These are phyloP conservation scores for Thera obeliscata DNA, from an alignment of 2,888 invertebrate genomes.

Conservation along the genomic window DNA sequence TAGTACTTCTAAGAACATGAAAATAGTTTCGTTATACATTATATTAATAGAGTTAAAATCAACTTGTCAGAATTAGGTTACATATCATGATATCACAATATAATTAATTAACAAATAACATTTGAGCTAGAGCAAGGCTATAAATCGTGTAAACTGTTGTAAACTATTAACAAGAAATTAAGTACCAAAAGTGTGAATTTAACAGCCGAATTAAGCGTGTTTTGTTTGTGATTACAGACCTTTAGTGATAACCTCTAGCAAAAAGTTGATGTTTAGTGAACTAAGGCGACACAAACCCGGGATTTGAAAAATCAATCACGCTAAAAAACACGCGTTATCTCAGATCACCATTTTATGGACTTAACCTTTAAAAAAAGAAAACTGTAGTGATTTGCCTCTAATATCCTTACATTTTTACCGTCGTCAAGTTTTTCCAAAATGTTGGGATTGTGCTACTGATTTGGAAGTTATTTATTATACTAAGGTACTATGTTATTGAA, in stretches of 20 bases:
- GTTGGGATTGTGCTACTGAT: too few species aligned
- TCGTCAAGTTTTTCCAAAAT: too few species aligned
- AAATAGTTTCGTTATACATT: neutral
- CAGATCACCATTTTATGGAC: neutral
- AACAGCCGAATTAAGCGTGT: neutral
- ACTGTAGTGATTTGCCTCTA: too few species aligned
- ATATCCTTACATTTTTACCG: too few species aligned
- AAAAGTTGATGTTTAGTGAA: constrained; percentile 9
- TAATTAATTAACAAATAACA: neutral
- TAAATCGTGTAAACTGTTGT: constrained; percentile 8
- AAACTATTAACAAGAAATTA: neutral
- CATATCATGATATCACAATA: neutral
- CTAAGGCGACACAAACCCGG: constrained; percentile 3
- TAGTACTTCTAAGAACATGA: too few species aligned
- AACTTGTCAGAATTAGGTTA: neutral
- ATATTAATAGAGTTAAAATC: neutral
- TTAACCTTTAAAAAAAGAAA: too few species aligned
- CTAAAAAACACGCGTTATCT: neutral
- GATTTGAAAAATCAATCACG: neutral
- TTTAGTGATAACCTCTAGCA: constrained; percentile 24
- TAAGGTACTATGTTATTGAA: too few species aligned
- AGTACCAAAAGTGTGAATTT: constrained; percentile 10
- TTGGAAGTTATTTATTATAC: too few species aligned
- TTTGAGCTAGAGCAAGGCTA: neutral
- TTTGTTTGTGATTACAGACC: constrained; percentile 9